These are phyloP conservation scores for Nycteola revayana DNA, from an alignment of 2,888 invertebrate genomes.

Conservation along the genomic window DNA sequence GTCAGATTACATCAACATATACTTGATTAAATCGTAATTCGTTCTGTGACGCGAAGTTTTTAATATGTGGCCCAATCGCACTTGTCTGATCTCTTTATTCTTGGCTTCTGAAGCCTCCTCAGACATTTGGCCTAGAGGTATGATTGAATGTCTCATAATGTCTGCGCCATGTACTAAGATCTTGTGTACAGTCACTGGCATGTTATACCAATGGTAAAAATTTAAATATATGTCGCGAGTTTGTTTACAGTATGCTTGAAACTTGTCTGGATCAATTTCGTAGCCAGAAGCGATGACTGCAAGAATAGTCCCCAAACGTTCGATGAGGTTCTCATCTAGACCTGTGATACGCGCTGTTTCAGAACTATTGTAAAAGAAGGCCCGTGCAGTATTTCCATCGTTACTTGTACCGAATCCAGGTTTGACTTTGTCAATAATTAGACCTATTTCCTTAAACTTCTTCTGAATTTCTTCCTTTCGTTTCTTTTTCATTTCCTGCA, in stretches of 20 bases:
- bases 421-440: not conserved
- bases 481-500: no score
- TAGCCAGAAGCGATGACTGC: not conserved
- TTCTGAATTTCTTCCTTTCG: no score
- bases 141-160: conserved; percentile 6
- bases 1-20: no score
- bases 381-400: not conserved
- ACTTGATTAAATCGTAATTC: no score
- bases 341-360: not conserved
- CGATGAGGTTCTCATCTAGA: not conserved
- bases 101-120: conserved; percentile 2
- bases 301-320: not conserved
- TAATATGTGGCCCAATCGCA: no score
- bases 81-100: not conserved
- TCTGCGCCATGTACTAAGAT: not conserved
- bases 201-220: not conserved
- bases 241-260: not conserved
- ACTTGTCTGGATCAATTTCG: not conserved
- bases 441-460: conserved; percentile 3
- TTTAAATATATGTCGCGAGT: not conserved
- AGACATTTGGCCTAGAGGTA: not conserved
- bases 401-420: not conserved
- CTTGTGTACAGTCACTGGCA: not conserved
- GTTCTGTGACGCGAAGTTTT: no score
- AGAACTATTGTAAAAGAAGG: not conserved